Evolutionary conservation across 1,140 invertebrate species (phyloP).

Genomic region (Hypothenemus hampei): DNA sequence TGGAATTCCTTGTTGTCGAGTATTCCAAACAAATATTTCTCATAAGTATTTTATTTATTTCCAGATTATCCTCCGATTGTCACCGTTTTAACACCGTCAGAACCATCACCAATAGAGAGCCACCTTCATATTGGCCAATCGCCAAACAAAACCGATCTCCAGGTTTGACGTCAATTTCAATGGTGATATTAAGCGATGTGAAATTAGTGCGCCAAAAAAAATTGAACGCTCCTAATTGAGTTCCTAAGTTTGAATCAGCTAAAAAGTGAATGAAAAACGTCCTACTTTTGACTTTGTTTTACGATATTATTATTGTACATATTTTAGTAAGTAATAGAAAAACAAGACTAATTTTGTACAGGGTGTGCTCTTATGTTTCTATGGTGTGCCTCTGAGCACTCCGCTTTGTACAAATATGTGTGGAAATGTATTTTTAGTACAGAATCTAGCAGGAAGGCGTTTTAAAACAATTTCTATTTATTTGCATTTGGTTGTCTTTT

Average conservation of each 20-base stretch:
- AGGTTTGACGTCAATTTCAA: slow-evolving; percentile 59
- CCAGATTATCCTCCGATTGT: slow-evolving; percentile 56
- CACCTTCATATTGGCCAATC: slow-evolving; percentile 8
- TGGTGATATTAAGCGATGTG: slow-evolving; percentile 39
- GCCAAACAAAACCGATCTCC: slow-evolving; percentile 40
- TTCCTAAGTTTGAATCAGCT: slow-evolving; percentile 42
- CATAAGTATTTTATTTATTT: slow-evolving; percentile 6
- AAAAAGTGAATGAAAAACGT: background rate
- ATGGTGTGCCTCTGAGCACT: no score
- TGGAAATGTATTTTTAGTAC: no score
- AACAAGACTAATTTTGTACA: no score
- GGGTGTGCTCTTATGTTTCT: no score
- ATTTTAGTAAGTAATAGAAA: no score
- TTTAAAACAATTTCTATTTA: no score
- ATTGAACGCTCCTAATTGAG: slow-evolving; percentile 34
- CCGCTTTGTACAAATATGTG: no score
- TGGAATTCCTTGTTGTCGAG: background rate
- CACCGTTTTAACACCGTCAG: slow-evolving; percentile 44
- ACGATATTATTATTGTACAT: no score
- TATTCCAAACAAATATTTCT: no score
- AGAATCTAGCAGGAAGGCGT: no score
- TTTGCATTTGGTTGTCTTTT: no score
- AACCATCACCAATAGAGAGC: slow-evolving; percentile 14
- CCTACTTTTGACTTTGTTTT: background rate
- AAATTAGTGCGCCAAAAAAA: slow-evolving; percentile 14